These are phyloP conservation scores for Danio rerio DNA, from an alignment of 2,113 vertebrate genomes.

Conservation along the genomic window GRCz12tu NC_133181.1:27164501-27165000, in stretches of 20 bases:
- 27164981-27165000: not conserved
- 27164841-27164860: not conserved
- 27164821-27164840: conserved; percentile 39
- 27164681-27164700: conserved; percentile 77
- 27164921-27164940: not conserved
- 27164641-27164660: conserved; percentile 82
- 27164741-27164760: not conserved
- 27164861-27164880: too few species aligned
- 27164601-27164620: conserved; percentile 72
- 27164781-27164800: conserved; percentile 7
- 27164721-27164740: conserved; percentile 57
- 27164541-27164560: conserved; percentile 67
- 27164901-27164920: not conserved
- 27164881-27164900: too few species aligned
- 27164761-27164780: conserved; percentile 16
- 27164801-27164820: conserved; percentile 31
- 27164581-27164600: conserved; percentile 63
- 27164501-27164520: conserved; percentile 75
- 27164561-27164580: conserved; percentile 38
- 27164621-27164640: conserved; percentile 78
- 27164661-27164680: conserved; percentile 80
- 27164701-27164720: conserved; percentile 73
- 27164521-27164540: conserved; percentile 76
- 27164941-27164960: not conserved
- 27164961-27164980: not conserved